These are phyloP conservation scores for Chloebia gouldiae DNA, from an alignment of 2,113 vertebrate genomes.

Conservation along the genomic window DNA sequence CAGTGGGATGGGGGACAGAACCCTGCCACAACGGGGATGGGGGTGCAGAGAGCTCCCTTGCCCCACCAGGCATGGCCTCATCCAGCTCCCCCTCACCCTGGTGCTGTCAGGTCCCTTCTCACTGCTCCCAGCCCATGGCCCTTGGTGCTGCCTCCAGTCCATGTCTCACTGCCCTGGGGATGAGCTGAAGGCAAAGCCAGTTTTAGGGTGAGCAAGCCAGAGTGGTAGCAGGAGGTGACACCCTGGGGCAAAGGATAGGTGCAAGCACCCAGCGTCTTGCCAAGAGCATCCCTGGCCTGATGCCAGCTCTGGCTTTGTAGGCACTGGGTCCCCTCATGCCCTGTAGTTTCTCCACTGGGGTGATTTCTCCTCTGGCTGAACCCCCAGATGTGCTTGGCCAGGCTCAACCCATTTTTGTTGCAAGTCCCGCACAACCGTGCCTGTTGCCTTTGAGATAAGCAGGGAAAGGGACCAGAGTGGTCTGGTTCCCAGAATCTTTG, in stretches of 20 bases:
- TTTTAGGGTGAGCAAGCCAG: conserved; percentile 1
- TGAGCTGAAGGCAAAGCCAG: not conserved
- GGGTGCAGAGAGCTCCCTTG: not conserved
- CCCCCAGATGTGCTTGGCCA: not conserved
- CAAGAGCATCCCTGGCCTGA: not conserved
- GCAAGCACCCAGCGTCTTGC: not conserved
- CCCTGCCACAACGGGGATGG: not conserved
- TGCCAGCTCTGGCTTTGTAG: not conserved
- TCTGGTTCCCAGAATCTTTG: not conserved
- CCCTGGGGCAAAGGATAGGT: not conserved
- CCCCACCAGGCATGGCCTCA: not conserved
- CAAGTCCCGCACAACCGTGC: not conserved
- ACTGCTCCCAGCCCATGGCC: not conserved
- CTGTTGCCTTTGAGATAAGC: not conserved
- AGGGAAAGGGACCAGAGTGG: accelerated
- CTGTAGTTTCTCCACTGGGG: accelerated
- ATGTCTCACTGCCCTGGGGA: not conserved
- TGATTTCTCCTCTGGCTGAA: not conserved
- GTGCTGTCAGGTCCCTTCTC: not conserved
- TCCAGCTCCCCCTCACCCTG: not conserved
- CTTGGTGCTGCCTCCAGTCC: not conserved
- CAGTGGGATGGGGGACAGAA: not conserved
- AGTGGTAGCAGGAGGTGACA: not conserved
- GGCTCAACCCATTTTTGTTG: not conserved
- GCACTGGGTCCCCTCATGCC: not conserved